Evolutionary conservation across 2,888 invertebrate species (phyloP), one percentile per base, ranked within the genome.

Genomic region (Tinea pellionella): DNA sequence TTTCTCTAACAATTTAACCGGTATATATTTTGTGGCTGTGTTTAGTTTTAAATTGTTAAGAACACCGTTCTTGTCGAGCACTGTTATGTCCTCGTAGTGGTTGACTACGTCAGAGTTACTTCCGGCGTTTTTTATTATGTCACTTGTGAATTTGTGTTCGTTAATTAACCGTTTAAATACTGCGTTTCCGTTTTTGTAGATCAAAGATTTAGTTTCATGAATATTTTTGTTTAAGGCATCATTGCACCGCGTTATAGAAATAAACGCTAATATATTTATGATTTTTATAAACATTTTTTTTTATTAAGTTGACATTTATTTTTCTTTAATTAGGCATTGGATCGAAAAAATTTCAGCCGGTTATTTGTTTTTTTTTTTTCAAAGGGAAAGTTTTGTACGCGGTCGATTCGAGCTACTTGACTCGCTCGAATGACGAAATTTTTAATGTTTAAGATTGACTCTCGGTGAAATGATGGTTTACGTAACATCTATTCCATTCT

Each of bases 401-500:
- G 64, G 61, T 53, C 65, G 61, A n/a, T 41, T 15, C 68, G 63
- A 63, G 67, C 67, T 71, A 73, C 74, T 65, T 71, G 70, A 68
- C 16, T 64, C 68, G 72, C 67, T 67, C 74, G 75, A 78, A 74
- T 80, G 77, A 75, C 75, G 70, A 77, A 79, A 73, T 55, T 51
- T 37, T 37, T 37, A 68, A 65, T 65, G 24, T 24, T 69, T 65
- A 66, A 68, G 64, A 69, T 69, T 69, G 70, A 70, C 71, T 75
- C 71, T 75, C 63, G 73, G 80, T 76, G 84, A 83, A 80, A 81
- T 78, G 79, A 11, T 1, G 64, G 66, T 72, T 84, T 84, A 80
- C 74, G 74, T 81, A 85, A 83, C 67, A 67, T 67, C 68, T 68
- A 69, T 15, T 8, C 13, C n/a, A 9, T 15, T 69, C 15, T 9